These are phyloP conservation scores for Melanerpes formicivorus DNA, from an alignment of 2,113 vertebrate genomes.

Conservation along the genomic window DNA sequence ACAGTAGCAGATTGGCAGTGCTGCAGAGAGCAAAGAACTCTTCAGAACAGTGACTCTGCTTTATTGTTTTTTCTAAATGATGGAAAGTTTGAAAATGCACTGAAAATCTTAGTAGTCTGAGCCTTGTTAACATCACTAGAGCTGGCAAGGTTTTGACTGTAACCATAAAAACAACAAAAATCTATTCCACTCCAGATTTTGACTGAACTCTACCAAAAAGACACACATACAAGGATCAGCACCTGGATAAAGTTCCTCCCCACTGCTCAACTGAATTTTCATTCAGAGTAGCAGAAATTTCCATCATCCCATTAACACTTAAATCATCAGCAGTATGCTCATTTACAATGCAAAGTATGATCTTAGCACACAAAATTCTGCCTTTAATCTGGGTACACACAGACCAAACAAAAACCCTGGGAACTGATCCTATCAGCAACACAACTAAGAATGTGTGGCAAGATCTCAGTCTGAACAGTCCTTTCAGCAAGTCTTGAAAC, in stretches of 20 bases:
- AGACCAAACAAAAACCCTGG: background rate
- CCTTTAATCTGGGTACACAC: fast-evolving
- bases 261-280: background rate
- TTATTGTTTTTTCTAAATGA: background rate
- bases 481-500: background rate
- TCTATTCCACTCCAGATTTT: background rate
- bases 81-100: background rate
- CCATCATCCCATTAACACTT: background rate
- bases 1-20: background rate
- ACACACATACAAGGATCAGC: background rate
- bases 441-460: background rate
- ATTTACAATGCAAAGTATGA: background rate
- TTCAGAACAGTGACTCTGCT: background rate
- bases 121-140: background rate
- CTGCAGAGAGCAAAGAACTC: background rate
- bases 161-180: background rate
- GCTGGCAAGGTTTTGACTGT: background rate
- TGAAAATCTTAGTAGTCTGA: background rate
- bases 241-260: background rate
- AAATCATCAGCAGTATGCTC: background rate
- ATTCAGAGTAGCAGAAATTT: constrained; percentile 3
- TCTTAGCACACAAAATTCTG: background rate
- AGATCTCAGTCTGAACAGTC: background rate
- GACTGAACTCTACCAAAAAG: background rate
- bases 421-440: background rate